Conservation (phyloP, 2,888 invertebrate genomes). For the Tenthredo amoena region DNA sequence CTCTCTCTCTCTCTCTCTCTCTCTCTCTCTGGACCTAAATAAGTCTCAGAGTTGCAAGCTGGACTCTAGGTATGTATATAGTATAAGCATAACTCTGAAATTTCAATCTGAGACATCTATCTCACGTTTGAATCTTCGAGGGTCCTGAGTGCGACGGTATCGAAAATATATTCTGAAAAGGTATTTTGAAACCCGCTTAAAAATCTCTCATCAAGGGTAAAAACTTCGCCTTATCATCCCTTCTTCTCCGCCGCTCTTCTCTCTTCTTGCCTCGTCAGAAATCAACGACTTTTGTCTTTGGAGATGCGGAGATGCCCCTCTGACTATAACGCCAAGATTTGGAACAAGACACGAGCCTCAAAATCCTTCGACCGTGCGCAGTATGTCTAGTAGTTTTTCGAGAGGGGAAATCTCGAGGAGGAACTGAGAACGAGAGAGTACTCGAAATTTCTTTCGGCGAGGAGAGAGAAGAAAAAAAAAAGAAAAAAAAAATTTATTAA, state of each 20-base stretch:
- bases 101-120: neutral
- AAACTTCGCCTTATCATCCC: constrained; percentile 15
- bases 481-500: neutral
- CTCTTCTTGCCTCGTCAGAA: constrained; percentile 19
- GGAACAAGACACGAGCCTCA: constrained; percentile 28
- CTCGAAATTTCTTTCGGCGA: neutral
- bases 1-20: no score
- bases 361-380: neutral
- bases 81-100: neutral
- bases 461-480: neutral
- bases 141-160: no score
- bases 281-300: constrained; percentile 48
- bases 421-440: neutral
- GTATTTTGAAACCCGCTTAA: constrained; percentile 14
- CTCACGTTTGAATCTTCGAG: neutral
- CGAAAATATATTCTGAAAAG: neutral
- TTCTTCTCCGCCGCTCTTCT: neutral
- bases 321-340: constrained; percentile 21
- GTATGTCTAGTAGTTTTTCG: neutral
- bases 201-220: constrained; percentile 33
- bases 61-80: neutral
- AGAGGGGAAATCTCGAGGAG: neutral
- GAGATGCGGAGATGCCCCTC: neutral
- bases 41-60: neutral
- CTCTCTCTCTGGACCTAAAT: neutral